Base-by-base conservation (phyloP, 2,888 invertebrate genomes). In the Eutolmus rufibarbis region DNA sequence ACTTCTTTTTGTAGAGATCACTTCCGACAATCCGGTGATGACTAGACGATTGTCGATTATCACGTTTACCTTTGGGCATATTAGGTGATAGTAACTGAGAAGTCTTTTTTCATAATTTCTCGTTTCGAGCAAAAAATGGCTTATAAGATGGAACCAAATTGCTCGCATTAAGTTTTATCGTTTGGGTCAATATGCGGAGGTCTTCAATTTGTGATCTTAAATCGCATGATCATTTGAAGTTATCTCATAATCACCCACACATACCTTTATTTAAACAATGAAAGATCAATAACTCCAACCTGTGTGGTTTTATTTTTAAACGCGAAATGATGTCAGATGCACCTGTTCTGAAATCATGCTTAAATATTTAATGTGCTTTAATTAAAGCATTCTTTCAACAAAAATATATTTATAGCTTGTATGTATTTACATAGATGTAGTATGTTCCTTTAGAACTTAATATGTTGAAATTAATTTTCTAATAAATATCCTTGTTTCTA, bases 11-110 rank as follows among this genome's bases (percentile, higher is more conserved):
- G 16, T 57, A 37, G 37, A 40, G 12, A 19, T 66, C 66, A 84
- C 82, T 66, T 84, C 82, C 82, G 66, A 84, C 66, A 66, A 34
- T 78, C 23, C 14, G 14, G 43, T 19, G 81, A 81, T 81, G 81
- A 81, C 56, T 81, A 28, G 56, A 81, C 81, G 66, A 66, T 66
- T 66, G 66, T 19, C 79, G 34, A 77, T 43, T 79, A 79, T 46
- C 43, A 79, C 28, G 43, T 23, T 43, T 19, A 66, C 66, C 19
- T 66, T 23, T 8, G 28, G 66, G 28, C 66, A 66, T 66, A 66
- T 66, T 9, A 66, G 7, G 56, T 66, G 66, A 19, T 66, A 28
- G 66, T 28, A 51, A 66, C 66, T 66, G 66, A 66, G 19, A 28
- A 23, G 23, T 9, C 66, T 66, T 66, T 66, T 66, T 66, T 19